phyloP scores from a whole-genome alignment of 2,113 vertebrate genomes.

The Alosa alosa region DNA sequence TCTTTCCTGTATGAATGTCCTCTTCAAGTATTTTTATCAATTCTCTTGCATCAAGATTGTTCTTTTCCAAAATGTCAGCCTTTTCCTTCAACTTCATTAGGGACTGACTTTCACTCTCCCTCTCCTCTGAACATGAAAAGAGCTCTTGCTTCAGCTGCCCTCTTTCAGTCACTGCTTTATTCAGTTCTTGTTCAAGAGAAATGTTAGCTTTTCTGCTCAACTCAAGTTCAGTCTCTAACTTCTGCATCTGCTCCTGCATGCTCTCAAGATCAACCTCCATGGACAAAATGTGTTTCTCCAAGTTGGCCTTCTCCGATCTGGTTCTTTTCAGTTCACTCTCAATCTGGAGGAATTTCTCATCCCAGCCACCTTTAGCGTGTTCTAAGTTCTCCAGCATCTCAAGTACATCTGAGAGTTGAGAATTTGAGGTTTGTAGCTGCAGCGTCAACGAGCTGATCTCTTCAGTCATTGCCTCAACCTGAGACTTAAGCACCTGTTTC shows the following conservation, averaged over 20 bases:
- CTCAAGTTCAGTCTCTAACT: constrained; percentile 70
- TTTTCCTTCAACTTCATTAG: constrained; percentile 68
- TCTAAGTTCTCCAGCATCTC: constrained; percentile 63
- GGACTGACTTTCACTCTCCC: constrained; percentile 67
- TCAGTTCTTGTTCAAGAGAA: constrained; percentile 73
- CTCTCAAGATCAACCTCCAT: constrained; percentile 69
- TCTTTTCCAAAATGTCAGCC: constrained; percentile 67
- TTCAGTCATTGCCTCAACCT: constrained; percentile 57
- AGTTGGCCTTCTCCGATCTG: constrained; percentile 71
- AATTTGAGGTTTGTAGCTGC: constrained; percentile 61
- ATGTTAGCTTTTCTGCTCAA: constrained; percentile 61
- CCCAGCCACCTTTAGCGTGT: constrained; percentile 62
- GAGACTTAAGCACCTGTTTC: constrained; percentile 56
- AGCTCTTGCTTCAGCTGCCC: constrained; percentile 70
- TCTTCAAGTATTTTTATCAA: constrained; percentile 70
- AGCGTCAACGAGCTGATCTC: constrained; percentile 59
- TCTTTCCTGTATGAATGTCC: constrained; percentile 68
- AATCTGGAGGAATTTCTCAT: constrained; percentile 71
- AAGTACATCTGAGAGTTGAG: constrained; percentile 57
- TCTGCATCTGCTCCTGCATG: constrained; percentile 68
- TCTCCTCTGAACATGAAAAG: constrained; percentile 70
- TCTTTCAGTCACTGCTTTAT: constrained; percentile 65
- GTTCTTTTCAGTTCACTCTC: constrained; percentile 70
- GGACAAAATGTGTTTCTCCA: constrained; percentile 68
- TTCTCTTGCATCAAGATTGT: constrained; percentile 60